Conservation (phyloP, 2,888 invertebrate genomes). For the Tholera decimalis region DNA sequence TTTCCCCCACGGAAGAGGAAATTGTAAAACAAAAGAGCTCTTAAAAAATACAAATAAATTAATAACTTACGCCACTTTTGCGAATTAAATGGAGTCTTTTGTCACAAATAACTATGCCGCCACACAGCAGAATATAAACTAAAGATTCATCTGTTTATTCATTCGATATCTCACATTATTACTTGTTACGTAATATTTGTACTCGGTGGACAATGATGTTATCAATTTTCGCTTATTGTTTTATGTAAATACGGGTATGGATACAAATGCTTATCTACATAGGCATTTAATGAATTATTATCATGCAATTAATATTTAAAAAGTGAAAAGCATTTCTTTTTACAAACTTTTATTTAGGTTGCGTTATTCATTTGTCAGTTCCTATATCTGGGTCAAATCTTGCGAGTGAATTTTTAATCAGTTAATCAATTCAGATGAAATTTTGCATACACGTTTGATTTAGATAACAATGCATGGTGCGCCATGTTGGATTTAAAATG, state of each 20-base stretch:
- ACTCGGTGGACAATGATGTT: slow-evolving; percentile 52
- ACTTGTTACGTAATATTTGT: slow-evolving; percentile 41
- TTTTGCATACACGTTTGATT: too few species aligned
- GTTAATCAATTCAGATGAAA: too few species aligned
- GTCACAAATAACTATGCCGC: slow-evolving; percentile 31
- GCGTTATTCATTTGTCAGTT: too few species aligned
- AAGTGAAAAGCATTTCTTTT: background rate
- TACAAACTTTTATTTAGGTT: too few species aligned
- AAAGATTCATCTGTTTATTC: slow-evolving; percentile 47
- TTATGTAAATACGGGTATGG: background rate
- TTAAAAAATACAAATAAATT: background rate
- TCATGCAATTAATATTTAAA: slow-evolving; percentile 2
- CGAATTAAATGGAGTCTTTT: slow-evolving; percentile 2
- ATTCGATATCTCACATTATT: slow-evolving; percentile 40
- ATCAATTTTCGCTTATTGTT: slow-evolving; percentile 47
- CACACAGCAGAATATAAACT: slow-evolving; percentile 41
- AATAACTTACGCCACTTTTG: slow-evolving; percentile 51
- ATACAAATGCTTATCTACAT: background rate
- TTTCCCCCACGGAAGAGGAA: too few species aligned
- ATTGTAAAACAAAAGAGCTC: too few species aligned
- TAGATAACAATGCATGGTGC: too few species aligned
- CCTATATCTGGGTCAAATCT: too few species aligned
- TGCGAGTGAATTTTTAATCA: too few species aligned
- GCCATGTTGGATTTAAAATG: too few species aligned
- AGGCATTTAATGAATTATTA: slow-evolving; percentile 1